These are phyloP conservation scores for Dendrolimus kikuchii DNA, from an alignment of 1,140 invertebrate genomes.

Conservation along the genomic window DNA sequence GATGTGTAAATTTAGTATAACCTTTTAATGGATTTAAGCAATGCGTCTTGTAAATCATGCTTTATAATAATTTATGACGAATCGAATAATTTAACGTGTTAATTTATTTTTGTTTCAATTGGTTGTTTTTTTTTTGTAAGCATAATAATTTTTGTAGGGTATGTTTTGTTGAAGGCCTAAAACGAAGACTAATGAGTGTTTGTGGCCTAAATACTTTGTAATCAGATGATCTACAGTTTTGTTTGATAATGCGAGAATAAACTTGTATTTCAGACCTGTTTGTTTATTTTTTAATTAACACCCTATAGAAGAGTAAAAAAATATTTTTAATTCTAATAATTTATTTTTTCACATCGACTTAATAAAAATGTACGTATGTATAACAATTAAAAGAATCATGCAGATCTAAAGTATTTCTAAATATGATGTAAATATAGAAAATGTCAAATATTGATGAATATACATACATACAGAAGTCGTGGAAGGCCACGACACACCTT, in stretches of 20 bases:
- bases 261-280: constrained; percentile 39
- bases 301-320: not conserved
- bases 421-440: no score
- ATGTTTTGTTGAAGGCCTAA: constrained; percentile 33
- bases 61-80: not conserved
- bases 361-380: no score
- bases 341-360: not conserved
- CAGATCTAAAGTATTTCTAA: no score
- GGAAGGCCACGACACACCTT: no score
- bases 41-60: constrained; percentile 9
- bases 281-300: not conserved
- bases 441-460: no score
- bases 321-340: not conserved
- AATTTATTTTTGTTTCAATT: constrained; percentile 20
- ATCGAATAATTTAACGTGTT: constrained; percentile 3
- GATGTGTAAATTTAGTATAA: constrained; percentile 29
- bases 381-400: no score
- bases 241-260: constrained; percentile 55
- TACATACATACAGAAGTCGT: no score
- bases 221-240: constrained; percentile 36
- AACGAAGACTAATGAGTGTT: constrained; percentile 30
- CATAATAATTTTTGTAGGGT: constrained; percentile 13
- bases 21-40: constrained; percentile 23
- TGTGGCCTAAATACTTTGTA: constrained; percentile 38
- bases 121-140: constrained; percentile 16